Conservation (phyloP, 2,113 vertebrate species). For the Empidonax traillii region DNA sequence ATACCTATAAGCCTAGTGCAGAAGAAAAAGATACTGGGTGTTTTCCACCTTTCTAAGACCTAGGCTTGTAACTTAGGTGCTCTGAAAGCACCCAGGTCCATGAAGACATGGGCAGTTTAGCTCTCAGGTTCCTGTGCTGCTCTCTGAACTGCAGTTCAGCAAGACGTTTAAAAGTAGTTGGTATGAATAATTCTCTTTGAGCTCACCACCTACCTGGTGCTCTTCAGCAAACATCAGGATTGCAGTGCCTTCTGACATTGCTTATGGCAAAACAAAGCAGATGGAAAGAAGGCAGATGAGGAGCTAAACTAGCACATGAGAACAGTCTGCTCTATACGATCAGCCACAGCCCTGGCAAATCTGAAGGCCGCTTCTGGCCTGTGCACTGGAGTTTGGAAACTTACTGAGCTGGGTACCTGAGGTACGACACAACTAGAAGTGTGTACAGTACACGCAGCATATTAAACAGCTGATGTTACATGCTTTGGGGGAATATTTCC, state of each 20-base stretch:
- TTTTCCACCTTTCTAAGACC: not conserved
- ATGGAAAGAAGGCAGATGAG: not conserved
- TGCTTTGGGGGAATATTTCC: conserved; percentile 63
- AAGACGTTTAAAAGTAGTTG: not conserved
- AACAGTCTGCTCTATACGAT: not conserved
- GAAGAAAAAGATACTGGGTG: not conserved
- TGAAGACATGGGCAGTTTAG: not conserved
- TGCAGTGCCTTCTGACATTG: not conserved
- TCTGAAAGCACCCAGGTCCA: not conserved
- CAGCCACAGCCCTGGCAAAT: not conserved
- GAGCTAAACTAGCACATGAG: not conserved
- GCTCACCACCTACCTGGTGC: conserved; percentile 17
- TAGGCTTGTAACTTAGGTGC: not conserved
- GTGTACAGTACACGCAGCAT: not conserved
- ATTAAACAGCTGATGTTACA: conserved; percentile 57
- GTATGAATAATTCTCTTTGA: not conserved
- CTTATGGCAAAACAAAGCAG: not conserved
- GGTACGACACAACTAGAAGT: not conserved
- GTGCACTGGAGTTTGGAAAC: not conserved
- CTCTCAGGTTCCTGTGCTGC: not conserved
- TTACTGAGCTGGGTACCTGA: not conserved
- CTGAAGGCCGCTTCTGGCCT: not conserved
- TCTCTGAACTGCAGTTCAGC: not conserved
- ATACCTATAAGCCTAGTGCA: not conserved
- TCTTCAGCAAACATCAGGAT: not conserved